A percentile compares a stretch with the other conserved stretches of the same genome.
These are phyloP conservation scores for Phylloscopus whistleri DNA, from an alignment of 2,113 vertebrate species.

Conservation along the genomic window DNA sequence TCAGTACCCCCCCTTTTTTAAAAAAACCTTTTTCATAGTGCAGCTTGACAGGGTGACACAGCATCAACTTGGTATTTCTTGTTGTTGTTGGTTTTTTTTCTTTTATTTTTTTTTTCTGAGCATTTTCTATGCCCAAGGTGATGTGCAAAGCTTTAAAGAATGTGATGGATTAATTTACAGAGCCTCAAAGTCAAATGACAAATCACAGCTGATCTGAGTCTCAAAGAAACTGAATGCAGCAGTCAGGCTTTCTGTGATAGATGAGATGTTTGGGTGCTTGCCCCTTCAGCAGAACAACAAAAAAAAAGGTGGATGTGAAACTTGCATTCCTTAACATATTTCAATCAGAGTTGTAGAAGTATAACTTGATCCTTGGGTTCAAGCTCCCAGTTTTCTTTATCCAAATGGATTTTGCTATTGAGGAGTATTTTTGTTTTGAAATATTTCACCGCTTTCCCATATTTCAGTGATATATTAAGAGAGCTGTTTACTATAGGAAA, in stretches of 20 bases:
- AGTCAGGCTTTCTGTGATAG: constrained; percentile 3
- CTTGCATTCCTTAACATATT: neutral
- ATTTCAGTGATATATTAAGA: neutral
- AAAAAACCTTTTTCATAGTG: neutral
- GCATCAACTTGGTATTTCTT: neutral
- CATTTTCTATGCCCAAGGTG: constrained; percentile 2
- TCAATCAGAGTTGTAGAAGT: neutral
- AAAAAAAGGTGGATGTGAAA: neutral
- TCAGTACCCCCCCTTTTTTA: neutral
- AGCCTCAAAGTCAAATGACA: constrained; percentile 51
- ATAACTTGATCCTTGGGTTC: neutral
- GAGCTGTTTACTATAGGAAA: neutral
- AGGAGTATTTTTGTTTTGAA: neutral
- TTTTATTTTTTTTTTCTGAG: neutral
- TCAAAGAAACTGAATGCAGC: constrained; percentile 31
- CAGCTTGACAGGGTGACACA: neutral
- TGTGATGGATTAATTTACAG: constrained; percentile 57
- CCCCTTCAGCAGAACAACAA: neutral
- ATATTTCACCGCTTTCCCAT: neutral
- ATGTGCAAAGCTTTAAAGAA: constrained; percentile 46
- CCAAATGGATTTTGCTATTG: neutral
- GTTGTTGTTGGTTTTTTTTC: too few relatives aligned
- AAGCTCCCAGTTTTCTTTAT: neutral
- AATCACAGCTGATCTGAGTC: constrained; percentile 30
- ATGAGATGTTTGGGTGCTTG: constrained; percentile 16